Evolutionary conservation across 2,797 vertebrate genomes (phyloP), one percentile per base, ranked within the genome.

Genomic region (Myotis findleyi): DNA sequence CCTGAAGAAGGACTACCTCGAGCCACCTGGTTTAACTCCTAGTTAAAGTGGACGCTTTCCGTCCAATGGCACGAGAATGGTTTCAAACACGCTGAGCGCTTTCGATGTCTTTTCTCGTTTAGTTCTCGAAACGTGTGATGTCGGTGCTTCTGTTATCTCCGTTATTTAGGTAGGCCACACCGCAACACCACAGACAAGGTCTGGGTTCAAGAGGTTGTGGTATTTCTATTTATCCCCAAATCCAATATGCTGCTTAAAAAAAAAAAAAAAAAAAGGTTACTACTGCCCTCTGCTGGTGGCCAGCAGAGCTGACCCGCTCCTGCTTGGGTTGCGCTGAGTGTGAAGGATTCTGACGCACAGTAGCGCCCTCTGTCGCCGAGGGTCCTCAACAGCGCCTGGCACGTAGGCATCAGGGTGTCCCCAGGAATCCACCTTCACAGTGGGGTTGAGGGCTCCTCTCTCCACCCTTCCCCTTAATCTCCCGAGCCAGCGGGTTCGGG

Each of bases 271-370:
- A 5, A 51, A 57, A 57, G 30, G 3, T 33, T 8, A 16, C 44
- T 82, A 47, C 88, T 91, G 86, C 89, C 95, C 90, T 25, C 95
- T 97, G 44, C 91, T 83, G 97, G 94, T 57, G 4, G 0, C 2
- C 9, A 0, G 8, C 4, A 38, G 82, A 44, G 30, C 27, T 85
- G 49, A 73, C 27, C 7, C 1, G 41, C 62, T 20, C 51, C n/a
- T 62, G 47, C 20, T 64, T 41, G 12, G 18, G 7, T n/a, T n/a
- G 38, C 1, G 0, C 79, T 9, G 14, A 33, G 23, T 41, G 3
- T 5, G 27, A 51, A 38, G 21, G 75, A 49, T 11, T 75, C 5
- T 7, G 68, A 51, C 5, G 13, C 6, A 7, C 4, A 1, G 18
- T 1, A 23, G n/a, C 25, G n/a, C 36, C 69, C 2, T 8, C 49